Evolutionary conservation across 2,113 vertebrate genomes (phyloP), one percentile per base, ranked within the genome.

Genomic region (Gymnocephalus cernua): DNA sequence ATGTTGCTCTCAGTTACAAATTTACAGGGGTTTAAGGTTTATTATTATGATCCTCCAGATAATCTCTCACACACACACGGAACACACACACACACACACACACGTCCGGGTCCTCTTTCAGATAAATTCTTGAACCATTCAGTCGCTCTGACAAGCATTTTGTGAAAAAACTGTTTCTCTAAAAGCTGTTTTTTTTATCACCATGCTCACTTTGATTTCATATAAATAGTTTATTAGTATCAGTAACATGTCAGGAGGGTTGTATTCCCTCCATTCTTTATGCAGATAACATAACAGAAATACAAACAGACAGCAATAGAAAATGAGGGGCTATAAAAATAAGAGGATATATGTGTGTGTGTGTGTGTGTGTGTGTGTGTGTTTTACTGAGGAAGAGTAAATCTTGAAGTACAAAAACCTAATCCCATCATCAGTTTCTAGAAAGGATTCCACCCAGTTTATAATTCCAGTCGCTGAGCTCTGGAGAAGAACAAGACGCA

Each of bases 171-270:
- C 53, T 44, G n/a, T 50, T 58, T 27, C 0, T 29, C 15, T 25
- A 21, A 45, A 59, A 56, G 29, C 57, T 54, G 6, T 57, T 66
- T 35, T 58, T 38, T 38, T 21, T 11, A 80, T 63, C 61, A 83
- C 63, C 57, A 67, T 50, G 53, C 41, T 21, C 41, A 25, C 32
- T 61, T 74, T 81, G 58, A 81, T 76, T 85, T 82, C 32, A 79
- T 90, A 94, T 94, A 94, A 93, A 94, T 93, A 93, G 85, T 92
- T 94, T 94, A 93, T 94, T 93, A 93, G 91, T 90, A 82, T 87
- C 64, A 75, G 81, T 83, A 89, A 88, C 80, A 85, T 83, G 81
- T 77, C 50, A 67, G 67, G 70, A 80, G 83, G 71, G 35, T 59
- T 13, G 23, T 73, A 1, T 67, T 16, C 73, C 38, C 56, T 74